A percentile compares a stretch with the other conserved stretches of the same genome.
Conservation (phyloP, 2,113 vertebrate species). For the Macroglossus sobrinus region DNA sequence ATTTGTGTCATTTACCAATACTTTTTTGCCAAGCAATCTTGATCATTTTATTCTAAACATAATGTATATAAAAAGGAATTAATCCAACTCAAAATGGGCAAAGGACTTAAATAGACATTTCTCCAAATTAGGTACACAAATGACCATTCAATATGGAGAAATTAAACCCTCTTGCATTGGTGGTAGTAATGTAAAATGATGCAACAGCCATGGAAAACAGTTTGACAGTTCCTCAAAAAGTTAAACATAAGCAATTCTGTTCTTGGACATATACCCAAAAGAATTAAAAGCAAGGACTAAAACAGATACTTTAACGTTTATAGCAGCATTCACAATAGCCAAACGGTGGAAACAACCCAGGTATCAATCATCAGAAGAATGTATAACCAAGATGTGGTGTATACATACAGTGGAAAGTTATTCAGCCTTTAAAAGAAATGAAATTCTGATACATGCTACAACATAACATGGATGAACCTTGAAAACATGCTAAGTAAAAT, state of each 20-base stretch:
- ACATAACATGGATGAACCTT: not conserved
- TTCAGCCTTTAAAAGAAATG: not conserved
- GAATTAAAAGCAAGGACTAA: not conserved
- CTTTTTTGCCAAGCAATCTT: not conserved
- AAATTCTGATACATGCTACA: not conserved
- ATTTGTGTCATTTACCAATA: not conserved
- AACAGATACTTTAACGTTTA: not conserved
- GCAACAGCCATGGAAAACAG: not conserved
- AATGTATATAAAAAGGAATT: not conserved
- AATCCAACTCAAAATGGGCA: not conserved
- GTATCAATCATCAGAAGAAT: not conserved
- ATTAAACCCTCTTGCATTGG: not conserved
- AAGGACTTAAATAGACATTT: not conserved
- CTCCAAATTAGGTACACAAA: not conserved
- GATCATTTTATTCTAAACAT: slow-evolving; percentile 21
- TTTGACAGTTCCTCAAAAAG: not conserved
- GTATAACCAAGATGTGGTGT: not conserved
- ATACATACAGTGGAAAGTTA: not conserved
- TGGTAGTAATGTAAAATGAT: not conserved
- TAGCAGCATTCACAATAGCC: not conserved
- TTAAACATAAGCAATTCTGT: not conserved
- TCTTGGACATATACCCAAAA: not conserved
- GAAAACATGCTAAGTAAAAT: not conserved
- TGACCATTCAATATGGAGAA: not conserved
- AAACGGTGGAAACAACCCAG: not conserved